Evolutionary conservation across 1,140 invertebrate species (phyloP), one percentile per base, ranked within the genome.

Genomic region (Cydia fagiglandana): DNA sequence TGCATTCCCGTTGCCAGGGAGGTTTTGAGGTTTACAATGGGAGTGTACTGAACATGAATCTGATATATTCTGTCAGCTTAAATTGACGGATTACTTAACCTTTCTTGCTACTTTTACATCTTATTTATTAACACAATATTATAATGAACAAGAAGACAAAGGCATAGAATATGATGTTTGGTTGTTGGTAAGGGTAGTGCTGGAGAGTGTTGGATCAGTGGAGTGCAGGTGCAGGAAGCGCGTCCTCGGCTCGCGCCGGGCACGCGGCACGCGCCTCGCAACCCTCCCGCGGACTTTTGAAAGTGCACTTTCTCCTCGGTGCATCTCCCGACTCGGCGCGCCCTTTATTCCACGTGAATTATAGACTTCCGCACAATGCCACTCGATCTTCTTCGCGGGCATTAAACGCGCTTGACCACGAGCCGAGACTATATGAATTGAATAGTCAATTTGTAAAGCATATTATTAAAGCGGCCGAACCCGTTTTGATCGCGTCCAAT

Each of bases 121-220:
- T 34, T 34, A 34, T 6, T 34, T 34, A 2, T 34, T 34, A 34
- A 34, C 30, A 34, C 6, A 34, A 34, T 5, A n/a, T n/a, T n/a
- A n/a, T 28, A 6, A 38, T 38, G 34, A 38, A 38, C 0, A 38
- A 38, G 34, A 6, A 38, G 34, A 38, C 34, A 7, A 7, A 38
- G 0, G 34, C 34, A 38, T 38, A 38, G 34, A 38, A 7, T 38
- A 38, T 38, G 34, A 38, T 7, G 7, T 38, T 38, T 7, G 34
- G 34, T 38, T 38, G 34, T 7, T 38, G 34, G 45, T 47, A 30
- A 30, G 4, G 15, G 47, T 50, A 15, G 15, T 56, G 53, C 53
- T 56, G 53, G 89, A 90, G 10, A 86, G 88, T 78, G 88, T 88
- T 91, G 84, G 85, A 84, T 76, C 10, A 30, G 30, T 1, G 13